phyloP scores from a whole-genome alignment of 1,140 invertebrate species.

The Drosophila suzukii region DNA sequence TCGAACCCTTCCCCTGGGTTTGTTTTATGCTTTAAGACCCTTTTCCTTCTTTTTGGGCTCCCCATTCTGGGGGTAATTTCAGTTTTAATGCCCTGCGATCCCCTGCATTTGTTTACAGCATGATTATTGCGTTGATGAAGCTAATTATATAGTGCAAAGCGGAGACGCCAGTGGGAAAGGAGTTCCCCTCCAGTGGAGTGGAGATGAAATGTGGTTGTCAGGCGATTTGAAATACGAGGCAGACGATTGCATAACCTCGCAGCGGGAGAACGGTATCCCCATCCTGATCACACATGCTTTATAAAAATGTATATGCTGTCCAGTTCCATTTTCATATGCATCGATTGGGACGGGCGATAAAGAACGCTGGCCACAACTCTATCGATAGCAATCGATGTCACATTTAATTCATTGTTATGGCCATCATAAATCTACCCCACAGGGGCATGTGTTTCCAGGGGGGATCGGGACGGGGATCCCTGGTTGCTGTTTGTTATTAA shows the following conservation, averaged over 20 bases:
- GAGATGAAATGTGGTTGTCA: slow-evolving; percentile 66
- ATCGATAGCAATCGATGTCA: slow-evolving; percentile 80
- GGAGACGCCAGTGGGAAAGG: slow-evolving; percentile 33
- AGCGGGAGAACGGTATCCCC: slow-evolving; percentile 50
- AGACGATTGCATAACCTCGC: slow-evolving; percentile 71
- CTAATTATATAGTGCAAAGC: slow-evolving; percentile 77
- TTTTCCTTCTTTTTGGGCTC: slow-evolving; percentile 6
- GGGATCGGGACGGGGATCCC: background rate
- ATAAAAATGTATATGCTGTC: slow-evolving; percentile 9
- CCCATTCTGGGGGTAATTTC: slow-evolving; percentile 59
- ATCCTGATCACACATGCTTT: slow-evolving; percentile 9
- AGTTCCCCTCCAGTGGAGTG: slow-evolving; percentile 4
- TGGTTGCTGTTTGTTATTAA: slow-evolving; percentile 56
- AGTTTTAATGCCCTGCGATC: slow-evolving; percentile 62
- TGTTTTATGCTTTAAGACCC: slow-evolving; percentile 7
- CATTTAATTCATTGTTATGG: slow-evolving; percentile 83
- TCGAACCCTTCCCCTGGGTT: slow-evolving; percentile 14
- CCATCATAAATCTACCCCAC: slow-evolving; percentile 71
- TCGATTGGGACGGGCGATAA: slow-evolving; percentile 62
- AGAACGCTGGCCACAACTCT: slow-evolving; percentile 66
- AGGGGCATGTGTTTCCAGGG: slow-evolving; percentile 21
- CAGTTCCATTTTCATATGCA: slow-evolving; percentile 64
- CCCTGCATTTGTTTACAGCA: slow-evolving; percentile 67
- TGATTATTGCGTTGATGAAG: slow-evolving; percentile 82
- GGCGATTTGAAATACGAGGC: slow-evolving; percentile 68